phyloP scores from a whole-genome alignment of 2,113 vertebrate species.

The Paraplagusia blochii region DNA sequence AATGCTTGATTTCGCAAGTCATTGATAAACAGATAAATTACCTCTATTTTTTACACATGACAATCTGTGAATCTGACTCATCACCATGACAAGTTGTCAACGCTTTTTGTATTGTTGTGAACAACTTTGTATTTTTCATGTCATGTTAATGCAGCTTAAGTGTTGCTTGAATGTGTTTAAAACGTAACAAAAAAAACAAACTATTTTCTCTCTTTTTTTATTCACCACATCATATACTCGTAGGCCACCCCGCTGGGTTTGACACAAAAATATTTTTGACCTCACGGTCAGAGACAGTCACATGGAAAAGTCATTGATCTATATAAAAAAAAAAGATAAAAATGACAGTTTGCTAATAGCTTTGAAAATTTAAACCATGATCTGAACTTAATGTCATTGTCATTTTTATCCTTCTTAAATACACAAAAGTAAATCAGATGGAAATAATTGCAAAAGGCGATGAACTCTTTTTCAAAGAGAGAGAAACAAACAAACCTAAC shows the following conservation, averaged over 20 bases:
- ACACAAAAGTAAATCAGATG: too few relatives aligned
- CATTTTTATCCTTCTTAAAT: too few relatives aligned
- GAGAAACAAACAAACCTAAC: too few relatives aligned
- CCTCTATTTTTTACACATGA: not conserved
- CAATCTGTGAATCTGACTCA: not conserved
- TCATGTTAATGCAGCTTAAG: not conserved
- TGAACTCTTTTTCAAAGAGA: too few relatives aligned
- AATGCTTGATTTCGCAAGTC: not conserved
- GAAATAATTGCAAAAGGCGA: too few relatives aligned
- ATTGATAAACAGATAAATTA: not conserved
- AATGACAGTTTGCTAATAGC: too few relatives aligned
- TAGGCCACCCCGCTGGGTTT: constrained; percentile 13
- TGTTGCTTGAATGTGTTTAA: not conserved
- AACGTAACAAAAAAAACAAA: not conserved
- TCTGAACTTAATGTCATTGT: too few relatives aligned
- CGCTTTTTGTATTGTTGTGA: constrained; percentile 8
- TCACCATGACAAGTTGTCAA: not conserved
- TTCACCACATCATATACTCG: constrained; percentile 55
- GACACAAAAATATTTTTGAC: not conserved
- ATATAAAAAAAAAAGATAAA: too few relatives aligned
- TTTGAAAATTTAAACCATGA: too few relatives aligned
- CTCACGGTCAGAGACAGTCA: too few relatives aligned
- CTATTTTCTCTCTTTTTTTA: constrained; percentile 1
- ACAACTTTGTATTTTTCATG: constrained; percentile 12
- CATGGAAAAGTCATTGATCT: too few relatives aligned